Percentiles rank a stretch among this genome's conserved stretches.
Evolutionary conservation across 2,113 vertebrate species (phyloP).

Genomic region (Paraplagusia blochii): DNA sequence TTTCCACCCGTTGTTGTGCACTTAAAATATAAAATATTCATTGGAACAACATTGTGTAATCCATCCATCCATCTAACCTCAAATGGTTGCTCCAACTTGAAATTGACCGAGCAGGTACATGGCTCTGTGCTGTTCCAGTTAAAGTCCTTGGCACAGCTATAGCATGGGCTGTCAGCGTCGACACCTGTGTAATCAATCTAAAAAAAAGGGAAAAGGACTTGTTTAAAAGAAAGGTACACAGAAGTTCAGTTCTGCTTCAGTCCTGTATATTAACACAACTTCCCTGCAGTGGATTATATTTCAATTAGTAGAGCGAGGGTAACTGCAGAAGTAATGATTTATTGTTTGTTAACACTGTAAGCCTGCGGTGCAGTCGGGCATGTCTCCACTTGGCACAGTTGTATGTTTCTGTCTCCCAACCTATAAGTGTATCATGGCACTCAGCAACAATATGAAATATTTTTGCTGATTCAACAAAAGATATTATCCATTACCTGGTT

Average conservation of each 20-base stretch:
- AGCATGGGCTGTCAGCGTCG: conserved; percentile 80
- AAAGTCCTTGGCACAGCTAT: conserved; percentile 82
- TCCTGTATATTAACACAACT: neutral
- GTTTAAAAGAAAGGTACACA: neutral
- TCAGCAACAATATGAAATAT: too few relatives aligned
- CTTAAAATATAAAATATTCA: conserved; percentile 49
- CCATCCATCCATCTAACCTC: conserved; percentile 77
- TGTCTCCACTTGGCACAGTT: too few relatives aligned
- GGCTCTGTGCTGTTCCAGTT: conserved; percentile 75
- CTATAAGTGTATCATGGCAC: too few relatives aligned
- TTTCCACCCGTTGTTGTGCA: neutral
- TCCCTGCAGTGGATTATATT: neutral
- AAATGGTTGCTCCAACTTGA: conserved; percentile 86
- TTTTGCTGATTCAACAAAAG: too few relatives aligned
- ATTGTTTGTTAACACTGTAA: neutral
- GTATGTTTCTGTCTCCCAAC: too few relatives aligned
- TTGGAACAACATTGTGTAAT: neutral
- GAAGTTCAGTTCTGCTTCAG: neutral
- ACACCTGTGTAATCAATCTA: conserved; percentile 95
- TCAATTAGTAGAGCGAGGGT: neutral
- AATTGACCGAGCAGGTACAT: conserved; percentile 82
- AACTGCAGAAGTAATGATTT: neutral
- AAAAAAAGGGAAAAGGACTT: neutral
- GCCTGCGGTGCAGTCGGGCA: too few relatives aligned
- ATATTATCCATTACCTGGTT: too few relatives aligned